Conservation (phyloP, 2,797 vertebrate genomes). For the Hemibagrus guttatus region DNA sequence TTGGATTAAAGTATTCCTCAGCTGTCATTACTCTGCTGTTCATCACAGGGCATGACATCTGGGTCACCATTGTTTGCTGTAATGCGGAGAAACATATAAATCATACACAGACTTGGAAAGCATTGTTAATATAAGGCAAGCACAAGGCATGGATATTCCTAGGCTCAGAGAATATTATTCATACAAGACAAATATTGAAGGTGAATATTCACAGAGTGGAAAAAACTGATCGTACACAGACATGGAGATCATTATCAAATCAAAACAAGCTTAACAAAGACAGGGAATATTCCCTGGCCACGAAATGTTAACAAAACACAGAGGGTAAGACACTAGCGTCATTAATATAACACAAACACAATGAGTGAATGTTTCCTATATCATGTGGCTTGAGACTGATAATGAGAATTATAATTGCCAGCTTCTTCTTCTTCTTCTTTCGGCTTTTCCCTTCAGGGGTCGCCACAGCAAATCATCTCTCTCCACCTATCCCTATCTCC, state of each 20-base stretch:
- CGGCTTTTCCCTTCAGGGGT: too few relatives aligned
- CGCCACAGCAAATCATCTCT: too few relatives aligned
- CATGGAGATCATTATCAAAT: background rate
- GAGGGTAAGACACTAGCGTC: background rate
- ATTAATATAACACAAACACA: background rate
- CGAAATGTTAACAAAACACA: background rate
- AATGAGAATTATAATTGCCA: background rate
- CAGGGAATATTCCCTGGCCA: background rate
- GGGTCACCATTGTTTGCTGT: constrained; percentile 88
- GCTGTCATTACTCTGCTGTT: constrained; percentile 91
- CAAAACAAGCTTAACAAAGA: background rate
- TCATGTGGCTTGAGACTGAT: background rate
- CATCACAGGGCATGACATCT: constrained; percentile 84
- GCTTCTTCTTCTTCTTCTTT: too few relatives aligned
- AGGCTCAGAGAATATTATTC: background rate
- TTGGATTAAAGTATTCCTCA: constrained; percentile 95
- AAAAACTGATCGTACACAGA: background rate
- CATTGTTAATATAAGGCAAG: background rate
- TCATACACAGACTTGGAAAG: background rate
- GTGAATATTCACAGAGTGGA: background rate
- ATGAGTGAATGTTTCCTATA: background rate
- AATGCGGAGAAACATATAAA: constrained; percentile 8
- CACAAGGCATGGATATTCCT: background rate
- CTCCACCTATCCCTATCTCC: too few relatives aligned
- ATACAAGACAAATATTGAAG: background rate